Base-by-base conservation (phyloP, 2,113 vertebrate genomes). In the Chionis minor region DNA sequence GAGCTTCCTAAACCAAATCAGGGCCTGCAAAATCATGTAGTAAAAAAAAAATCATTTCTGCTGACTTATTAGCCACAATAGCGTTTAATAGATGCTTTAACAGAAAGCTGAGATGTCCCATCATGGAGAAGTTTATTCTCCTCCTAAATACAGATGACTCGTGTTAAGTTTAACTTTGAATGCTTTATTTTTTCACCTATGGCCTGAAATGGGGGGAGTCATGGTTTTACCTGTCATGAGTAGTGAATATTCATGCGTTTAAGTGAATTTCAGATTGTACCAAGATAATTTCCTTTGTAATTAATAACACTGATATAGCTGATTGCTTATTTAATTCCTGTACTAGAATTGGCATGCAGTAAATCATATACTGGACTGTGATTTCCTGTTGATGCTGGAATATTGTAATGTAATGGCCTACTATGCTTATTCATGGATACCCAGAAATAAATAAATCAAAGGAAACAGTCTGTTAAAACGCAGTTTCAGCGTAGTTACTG, bases 371-470 rank as follows among this genome's bases (percentile, higher is more conserved):
- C 24, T 56, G 40, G 52, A 16, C 27, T 84, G 32, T 54, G 66
- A 83, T 90, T 87, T 89, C 73, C 81, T 73, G 66, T 91, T 85
- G 70, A 40, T 80, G 26, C 54, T 86, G 70, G 92, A 88, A 67
- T 93, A 80, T 19, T 87, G 58, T 82, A 35, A 70, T 80, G 20
- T 69, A 79, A 77, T 77, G 45, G 59, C 45, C 54, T 82, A 22
- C 58, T 80, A 8, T 81, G n/a, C 38, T 92, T 30, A 7, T 89
- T 89, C 78, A 30, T 62, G 71, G 74, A 77, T 47, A 80, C 66
- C 62, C 67, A 77, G 58, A 82, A 92, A 93, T 72, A 91, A 90
- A 72, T 85, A 81, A 84, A 96, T 70, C 47, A 78, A 81, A 81
- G 61, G 77, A 78, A 94, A 75, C 27, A 38, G 21, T 84, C 30